A percentile compares a stretch with the other conserved stretches of the same genome.
These are phyloP conservation scores for Globicephala melas DNA, from an alignment of 2,113 vertebrate species.

Conservation along the genomic window DNA sequence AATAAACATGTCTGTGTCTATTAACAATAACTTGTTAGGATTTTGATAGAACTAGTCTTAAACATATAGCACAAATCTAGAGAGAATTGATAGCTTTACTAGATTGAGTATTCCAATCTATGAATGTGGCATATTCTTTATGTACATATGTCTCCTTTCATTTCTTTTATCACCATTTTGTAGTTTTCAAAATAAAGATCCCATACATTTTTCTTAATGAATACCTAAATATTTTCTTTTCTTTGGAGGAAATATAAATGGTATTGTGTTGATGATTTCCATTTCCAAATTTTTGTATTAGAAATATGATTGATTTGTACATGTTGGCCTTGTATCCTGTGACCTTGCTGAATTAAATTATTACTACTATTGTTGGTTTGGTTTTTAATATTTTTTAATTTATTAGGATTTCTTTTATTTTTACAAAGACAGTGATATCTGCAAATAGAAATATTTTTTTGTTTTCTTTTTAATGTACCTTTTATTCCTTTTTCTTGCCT, in stretches of 20 bases:
- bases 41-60: neutral
- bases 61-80: neutral
- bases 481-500: too few relatives aligned
- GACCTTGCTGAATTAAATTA: neutral
- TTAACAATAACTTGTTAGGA: neutral
- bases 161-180: neutral
- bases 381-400: too few relatives aligned
- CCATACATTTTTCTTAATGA: neutral
- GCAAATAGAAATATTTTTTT: too few relatives aligned
- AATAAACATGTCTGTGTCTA: neutral
- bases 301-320: neutral
- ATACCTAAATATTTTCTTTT: neutral
- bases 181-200: neutral
- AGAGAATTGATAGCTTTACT: neutral
- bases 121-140: neutral
- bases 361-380: neutral
- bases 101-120: neutral
- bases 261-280: neutral
- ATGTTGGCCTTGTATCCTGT: neutral
- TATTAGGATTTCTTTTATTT: too few relatives aligned
- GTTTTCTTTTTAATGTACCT: too few relatives aligned
- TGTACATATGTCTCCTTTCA: neutral
- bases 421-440: too few relatives aligned
- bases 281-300: neutral
- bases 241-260: neutral